Base-by-base conservation (phyloP, 2,888 invertebrate species). In the Leucoptera coffeella region DNA sequence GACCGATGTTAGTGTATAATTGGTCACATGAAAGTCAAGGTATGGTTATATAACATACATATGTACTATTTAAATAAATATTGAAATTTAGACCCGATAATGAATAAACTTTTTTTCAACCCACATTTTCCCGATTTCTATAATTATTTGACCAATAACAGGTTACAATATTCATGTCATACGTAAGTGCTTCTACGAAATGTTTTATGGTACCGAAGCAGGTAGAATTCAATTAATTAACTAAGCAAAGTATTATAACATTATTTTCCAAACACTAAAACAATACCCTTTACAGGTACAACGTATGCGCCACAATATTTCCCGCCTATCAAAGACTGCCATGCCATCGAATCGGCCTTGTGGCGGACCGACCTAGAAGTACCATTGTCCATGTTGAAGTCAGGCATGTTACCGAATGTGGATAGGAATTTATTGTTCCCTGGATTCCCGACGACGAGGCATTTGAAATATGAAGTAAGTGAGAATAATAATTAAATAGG, bases 381-480 rank as follows among this genome's bases (percentile, higher is more conserved):
- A 9, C 69, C 79, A 0, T 43, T 37, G 5, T 54, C 65, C 1
- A 57, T 75, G 38, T 53, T 92, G 12, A 60, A 77, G 3, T 77
- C 81, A 31, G 90, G 91, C 5, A 67, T 87, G 32, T 73, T 82
- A 45, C 78, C 80, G 1, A 81, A 80, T 29, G 81, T 80, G 0
- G 61, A 72, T 30, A 53, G 78, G 15, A 78, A 85, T 40, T 73
- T 84, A 26, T 80, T 84, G 47, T 89, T 82, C 55, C 86, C 89
- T 1, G 96, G 96, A 7, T 97, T 97, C 52, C 95, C 96, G 0
- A 92, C 92, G 1, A 75, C 95, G 57, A 83, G 83, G 38, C 86
- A 93, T 55, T 61, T 96, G 19, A 69, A 81, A 13, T 91, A 91
- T 50, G 74, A 64, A 45, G 89, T 87, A 54, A 57, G 74, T 57